Conservation (phyloP, 53 echinoderm and acorn worm species). For the Apostichopus leukothele region DNA sequence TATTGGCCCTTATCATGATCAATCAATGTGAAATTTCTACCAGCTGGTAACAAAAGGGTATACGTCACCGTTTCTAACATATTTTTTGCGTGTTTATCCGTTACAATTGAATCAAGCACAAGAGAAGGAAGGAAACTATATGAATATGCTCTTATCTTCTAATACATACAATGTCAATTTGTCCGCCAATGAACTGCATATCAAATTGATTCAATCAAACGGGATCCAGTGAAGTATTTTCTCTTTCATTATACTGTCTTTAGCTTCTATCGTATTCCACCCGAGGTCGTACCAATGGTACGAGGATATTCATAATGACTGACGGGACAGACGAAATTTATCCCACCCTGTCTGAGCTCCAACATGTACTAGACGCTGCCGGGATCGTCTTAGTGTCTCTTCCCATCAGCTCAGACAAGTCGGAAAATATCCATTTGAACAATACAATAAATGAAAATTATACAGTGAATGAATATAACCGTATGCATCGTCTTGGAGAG, state of each 20-base stretch:
- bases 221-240: not conserved
- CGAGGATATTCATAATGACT: slow-evolving; percentile 19
- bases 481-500: not conserved
- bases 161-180: too few relatives aligned
- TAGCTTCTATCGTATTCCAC: not conserved
- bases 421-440: slow-evolving; percentile 7
- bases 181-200: too few relatives aligned
- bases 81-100: too few relatives aligned
- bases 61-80: too few relatives aligned
- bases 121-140: too few relatives aligned
- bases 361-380: not conserved
- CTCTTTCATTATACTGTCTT: not conserved
- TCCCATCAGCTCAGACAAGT: slow-evolving; percentile 19
- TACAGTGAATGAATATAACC: not conserved
- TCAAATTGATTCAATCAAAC: too few relatives aligned
- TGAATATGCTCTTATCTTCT: too few relatives aligned
- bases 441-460: not conserved
- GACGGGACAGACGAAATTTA: not conserved
- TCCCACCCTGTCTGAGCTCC: not conserved
- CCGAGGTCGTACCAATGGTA: not conserved
- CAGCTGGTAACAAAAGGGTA: too few relatives aligned
- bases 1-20: too few relatives aligned
- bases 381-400: not conserved
- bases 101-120: too few relatives aligned
- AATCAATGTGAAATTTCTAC: too few relatives aligned